Evolutionary conservation across 37 sponge, comb jelly and placozoan species (phyloP).

Genomic region (Agelas oroides): DNA sequence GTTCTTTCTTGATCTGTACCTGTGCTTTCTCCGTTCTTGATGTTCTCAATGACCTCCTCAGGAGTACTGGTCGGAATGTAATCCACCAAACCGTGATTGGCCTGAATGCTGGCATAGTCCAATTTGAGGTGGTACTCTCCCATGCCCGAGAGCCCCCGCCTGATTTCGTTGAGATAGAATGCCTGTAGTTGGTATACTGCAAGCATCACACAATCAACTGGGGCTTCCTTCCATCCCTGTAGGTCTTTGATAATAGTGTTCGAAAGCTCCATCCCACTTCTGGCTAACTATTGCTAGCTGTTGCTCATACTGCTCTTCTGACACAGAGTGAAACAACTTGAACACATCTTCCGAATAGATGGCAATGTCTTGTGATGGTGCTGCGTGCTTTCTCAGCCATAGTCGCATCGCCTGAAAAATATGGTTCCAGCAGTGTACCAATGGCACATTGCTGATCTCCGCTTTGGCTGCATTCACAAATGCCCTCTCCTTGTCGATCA

Average conservation of each 20-base stretch:
- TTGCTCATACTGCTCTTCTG: too few relatives aligned
- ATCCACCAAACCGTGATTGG: too few relatives aligned
- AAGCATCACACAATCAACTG: too few relatives aligned
- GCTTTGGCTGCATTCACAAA: conserved; percentile 28
- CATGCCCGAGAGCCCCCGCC: too few relatives aligned
- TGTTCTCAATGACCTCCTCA: too few relatives aligned
- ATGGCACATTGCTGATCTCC: conserved; percentile 26
- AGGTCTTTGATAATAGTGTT: conserved; percentile 54
- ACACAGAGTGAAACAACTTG: conserved; percentile 38
- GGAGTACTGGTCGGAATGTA: too few relatives aligned
- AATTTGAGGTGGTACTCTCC: too few relatives aligned
- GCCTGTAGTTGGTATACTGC: too few relatives aligned
- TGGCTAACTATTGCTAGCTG: neutral
- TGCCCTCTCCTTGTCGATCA: conserved; percentile 26
- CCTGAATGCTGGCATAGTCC: conserved; percentile 33
- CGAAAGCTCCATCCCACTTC: conserved; percentile 27
- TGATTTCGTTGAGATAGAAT: too few relatives aligned
- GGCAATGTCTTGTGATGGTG: conserved; percentile 39
- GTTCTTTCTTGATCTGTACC: too few relatives aligned
- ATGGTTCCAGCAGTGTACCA: conserved; percentile 65
- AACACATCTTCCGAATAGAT: conserved; percentile 39
- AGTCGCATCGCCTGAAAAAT: conserved; percentile 12
- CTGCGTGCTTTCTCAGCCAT: conserved; percentile 57
- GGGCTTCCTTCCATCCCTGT: too few relatives aligned
- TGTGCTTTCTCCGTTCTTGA: too few relatives aligned